Base-by-base conservation (phyloP, 2,113 vertebrate species). In the Arvicanthis niloticus region DNA sequence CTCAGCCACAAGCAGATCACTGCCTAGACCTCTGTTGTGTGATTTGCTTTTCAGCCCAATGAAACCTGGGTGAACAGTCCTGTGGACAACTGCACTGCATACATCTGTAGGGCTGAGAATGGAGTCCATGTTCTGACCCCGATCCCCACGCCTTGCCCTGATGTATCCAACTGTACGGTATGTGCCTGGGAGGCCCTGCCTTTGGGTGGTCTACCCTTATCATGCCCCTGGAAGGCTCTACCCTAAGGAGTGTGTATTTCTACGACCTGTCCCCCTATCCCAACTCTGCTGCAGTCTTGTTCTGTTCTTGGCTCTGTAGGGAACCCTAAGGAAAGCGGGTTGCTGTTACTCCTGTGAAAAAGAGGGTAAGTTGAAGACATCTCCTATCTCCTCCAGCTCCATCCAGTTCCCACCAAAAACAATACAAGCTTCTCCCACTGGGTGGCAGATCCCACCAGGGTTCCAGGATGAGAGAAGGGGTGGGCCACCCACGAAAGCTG, bases 41-140 rank as follows among this genome's bases (percentile, higher is more conserved):
- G 31, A 3, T 16, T 42, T 42, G 48, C 45, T 62, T 93, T 77
- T 91, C 98, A 99, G 99, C 96, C 98, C 75, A 98, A 98, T 4
- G 11, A 97, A 4, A 98, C 97, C 7, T 98, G 98, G 98, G 26
- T 86, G 96, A 8, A 68, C 98, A 0, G 80, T 97, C 62, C 0
- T 1, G 51, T 60, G 73, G 98, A 99, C 96, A 98, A 98, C 4
- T 99, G 99, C 97, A 98, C 97, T 0, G 45, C 97, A 3, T 99
- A 99, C 95, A 98, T 29, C 81, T 99, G 99, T 91, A 98, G 98
- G 81, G 89, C 92, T 8, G 76, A 95, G 29, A 97, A 98, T 17
- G 97, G 98, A 5, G n/a, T 97, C 24, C 37, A 97, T 68, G 0
- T 97, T 58, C 93, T 98, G 82, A 82, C 1, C 4, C 97, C 58